Evolutionary conservation across 2,888 invertebrate species (phyloP).

Genomic region (Eudasyphora cyanicolor): DNA sequence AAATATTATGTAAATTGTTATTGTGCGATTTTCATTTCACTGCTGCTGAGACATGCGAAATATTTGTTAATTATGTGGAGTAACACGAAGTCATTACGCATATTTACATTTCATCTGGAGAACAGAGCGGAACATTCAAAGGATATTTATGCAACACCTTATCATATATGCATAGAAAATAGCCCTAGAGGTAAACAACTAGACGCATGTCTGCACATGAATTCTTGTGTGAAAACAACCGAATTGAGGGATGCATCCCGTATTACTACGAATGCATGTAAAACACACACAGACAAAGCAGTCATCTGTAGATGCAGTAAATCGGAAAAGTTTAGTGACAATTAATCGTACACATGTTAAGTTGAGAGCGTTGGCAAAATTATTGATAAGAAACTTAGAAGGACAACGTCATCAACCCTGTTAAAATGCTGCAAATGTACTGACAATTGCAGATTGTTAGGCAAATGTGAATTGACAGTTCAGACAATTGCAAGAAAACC

Average conservation of each 20-base stretch:
- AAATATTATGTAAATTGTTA: neutral
- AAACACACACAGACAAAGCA: neutral
- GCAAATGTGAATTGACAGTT: no score
- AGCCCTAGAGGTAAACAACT: conserved; percentile 52
- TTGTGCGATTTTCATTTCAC: conserved; percentile 18
- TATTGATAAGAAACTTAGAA: no score
- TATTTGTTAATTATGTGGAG: conserved; percentile 17
- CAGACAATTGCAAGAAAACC: no score
- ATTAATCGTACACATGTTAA: neutral
- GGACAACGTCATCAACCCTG: no score
- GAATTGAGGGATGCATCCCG: conserved; percentile 5
- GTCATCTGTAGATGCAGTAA: neutral
- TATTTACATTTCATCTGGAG: conserved; percentile 19
- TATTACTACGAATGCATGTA: neutral
- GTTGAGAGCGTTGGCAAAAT: no score
- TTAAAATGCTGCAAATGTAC: no score
- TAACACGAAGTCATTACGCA: conserved; percentile 29
- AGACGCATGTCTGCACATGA: conserved; percentile 48
- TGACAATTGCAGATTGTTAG: no score
- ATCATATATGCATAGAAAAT: conserved; percentile 64
- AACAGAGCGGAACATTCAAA: conserved; percentile 27
- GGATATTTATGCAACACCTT: conserved; percentile 59
- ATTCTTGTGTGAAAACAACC: conserved; percentile 11
- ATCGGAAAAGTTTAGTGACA: neutral
- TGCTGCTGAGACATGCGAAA: neutral